Percentiles rank a stretch among this genome's conserved stretches.
Conservation (phyloP, 64 coral and sea anemone genomes). For the Montipora cactus region DNA sequence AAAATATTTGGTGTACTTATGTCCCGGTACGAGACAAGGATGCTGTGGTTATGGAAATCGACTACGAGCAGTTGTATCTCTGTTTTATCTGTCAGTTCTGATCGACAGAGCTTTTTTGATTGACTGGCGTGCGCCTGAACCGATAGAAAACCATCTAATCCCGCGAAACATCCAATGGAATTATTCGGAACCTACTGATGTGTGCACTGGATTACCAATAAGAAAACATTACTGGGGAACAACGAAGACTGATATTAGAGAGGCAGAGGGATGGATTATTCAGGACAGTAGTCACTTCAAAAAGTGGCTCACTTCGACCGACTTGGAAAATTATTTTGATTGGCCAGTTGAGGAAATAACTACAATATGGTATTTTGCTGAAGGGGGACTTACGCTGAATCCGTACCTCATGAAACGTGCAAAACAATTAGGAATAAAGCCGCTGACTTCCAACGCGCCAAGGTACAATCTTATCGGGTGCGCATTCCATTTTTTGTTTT, state of each 20-base stretch:
- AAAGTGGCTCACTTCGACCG: slow-evolving; percentile 79
- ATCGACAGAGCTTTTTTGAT: slow-evolving; percentile 71
- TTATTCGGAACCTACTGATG: slow-evolving; percentile 24
- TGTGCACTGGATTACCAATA: slow-evolving; percentile 51
- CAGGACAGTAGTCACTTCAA: slow-evolving; percentile 60
- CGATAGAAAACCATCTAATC: slow-evolving; percentile 63
- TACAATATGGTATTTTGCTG: slow-evolving; percentile 92
- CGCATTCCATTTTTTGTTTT: slow-evolving; percentile 88
- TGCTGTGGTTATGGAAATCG: slow-evolving; percentile 74
- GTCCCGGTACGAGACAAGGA: slow-evolving; percentile 59
- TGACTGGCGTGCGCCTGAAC: slow-evolving; percentile 69
- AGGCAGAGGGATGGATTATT: slow-evolving; percentile 72
- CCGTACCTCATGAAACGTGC: slow-evolving; percentile 75
- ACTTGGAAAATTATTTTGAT: slow-evolving; percentile 76
- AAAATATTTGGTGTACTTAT: slow-evolving; percentile 60
- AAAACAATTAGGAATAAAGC: slow-evolving; percentile 55
- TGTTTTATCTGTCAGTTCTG: slow-evolving; percentile 65
- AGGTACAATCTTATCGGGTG: slow-evolving; percentile 81
- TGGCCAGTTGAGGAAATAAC: slow-evolving; percentile 71
- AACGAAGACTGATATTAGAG: slow-evolving; percentile 33
- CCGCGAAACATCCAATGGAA: slow-evolving; percentile 71
- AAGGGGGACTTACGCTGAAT: slow-evolving; percentile 75
- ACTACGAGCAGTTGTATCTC: slow-evolving; percentile 49
- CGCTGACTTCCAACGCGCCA: slow-evolving; percentile 65
- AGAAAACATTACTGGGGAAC: slow-evolving; percentile 72